Conservation (phyloP, 2,113 vertebrate species). For the pig (Sus scrofa) region DNA sequence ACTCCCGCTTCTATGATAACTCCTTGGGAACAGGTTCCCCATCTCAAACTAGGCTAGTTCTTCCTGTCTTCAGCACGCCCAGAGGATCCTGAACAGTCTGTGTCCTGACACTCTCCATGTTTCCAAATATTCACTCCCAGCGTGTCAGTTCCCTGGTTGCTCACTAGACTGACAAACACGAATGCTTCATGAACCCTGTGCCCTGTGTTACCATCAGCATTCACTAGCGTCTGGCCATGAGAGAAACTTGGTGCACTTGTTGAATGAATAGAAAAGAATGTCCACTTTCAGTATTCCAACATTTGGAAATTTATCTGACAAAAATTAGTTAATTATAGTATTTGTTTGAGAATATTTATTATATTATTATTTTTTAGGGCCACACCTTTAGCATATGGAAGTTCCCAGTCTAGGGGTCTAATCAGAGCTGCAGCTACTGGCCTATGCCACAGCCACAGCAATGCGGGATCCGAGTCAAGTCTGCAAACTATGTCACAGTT, state of each 20-base stretch:
- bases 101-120: background rate
- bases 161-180: background rate
- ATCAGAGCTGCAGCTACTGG: too few species aligned
- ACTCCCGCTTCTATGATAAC: background rate
- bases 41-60: background rate
- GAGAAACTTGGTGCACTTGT: background rate
- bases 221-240: background rate
- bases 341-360: background rate
- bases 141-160: background rate
- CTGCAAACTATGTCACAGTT: too few species aligned
- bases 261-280: background rate
- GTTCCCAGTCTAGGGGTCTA: too few species aligned
- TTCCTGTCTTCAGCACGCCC: background rate
- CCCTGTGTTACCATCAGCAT: background rate
- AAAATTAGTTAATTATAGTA: conserved; percentile 1
- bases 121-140: background rate
- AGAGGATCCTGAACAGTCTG: background rate
- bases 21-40: background rate
- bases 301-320: background rate
- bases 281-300: background rate
- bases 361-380: too few species aligned
- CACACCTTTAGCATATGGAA: too few species aligned
- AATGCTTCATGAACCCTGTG: background rate
- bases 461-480: too few species aligned
- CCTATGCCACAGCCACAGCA: too few species aligned